A percentile compares a stretch with the other conserved stretches of the same genome.
Evolutionary conservation across 2,113 vertebrate genomes (phyloP).

Genomic region (Falco punctatus): DNA sequence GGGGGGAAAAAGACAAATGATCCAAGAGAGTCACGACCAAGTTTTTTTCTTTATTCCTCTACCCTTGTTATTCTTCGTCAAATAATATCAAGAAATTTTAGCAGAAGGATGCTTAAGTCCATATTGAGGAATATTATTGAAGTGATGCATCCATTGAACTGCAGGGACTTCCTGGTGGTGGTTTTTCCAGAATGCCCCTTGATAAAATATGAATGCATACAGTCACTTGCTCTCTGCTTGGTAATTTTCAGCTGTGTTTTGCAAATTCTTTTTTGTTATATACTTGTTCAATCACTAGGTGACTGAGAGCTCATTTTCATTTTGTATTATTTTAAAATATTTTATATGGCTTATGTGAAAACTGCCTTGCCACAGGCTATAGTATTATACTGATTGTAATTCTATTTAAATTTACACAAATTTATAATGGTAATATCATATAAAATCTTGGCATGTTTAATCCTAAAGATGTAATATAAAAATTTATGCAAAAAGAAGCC

Average conservation of each 20-base stretch:
- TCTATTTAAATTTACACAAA: conserved; percentile 25
- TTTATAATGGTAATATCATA: not conserved
- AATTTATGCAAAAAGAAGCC: not conserved
- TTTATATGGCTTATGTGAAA: not conserved
- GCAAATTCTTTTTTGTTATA: not conserved
- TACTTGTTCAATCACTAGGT: not conserved
- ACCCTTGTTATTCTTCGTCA: not conserved
- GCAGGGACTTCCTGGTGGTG: not conserved
- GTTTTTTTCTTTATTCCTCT: not conserved
- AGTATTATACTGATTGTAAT: not conserved
- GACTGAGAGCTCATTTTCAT: not conserved
- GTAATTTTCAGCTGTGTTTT: not conserved
- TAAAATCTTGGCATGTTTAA: not conserved
- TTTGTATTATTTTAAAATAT: conserved; percentile 1
- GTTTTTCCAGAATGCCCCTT: not conserved
- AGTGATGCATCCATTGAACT: not conserved
- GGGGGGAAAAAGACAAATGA: not conserved
- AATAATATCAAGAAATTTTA: not conserved
- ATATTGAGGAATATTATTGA: not conserved
- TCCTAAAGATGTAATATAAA: not conserved
- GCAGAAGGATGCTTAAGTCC: not conserved
- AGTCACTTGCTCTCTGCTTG: not conserved
- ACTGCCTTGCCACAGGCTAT: not conserved
- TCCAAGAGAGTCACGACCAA: not conserved
- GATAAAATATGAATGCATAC: not conserved